A percentile compares a stretch with the other conserved stretches of the same genome.
These are phyloP conservation scores for Itoplectis maculator DNA, from an alignment of 2,888 invertebrate genomes.

Conservation along the genomic window DNA sequence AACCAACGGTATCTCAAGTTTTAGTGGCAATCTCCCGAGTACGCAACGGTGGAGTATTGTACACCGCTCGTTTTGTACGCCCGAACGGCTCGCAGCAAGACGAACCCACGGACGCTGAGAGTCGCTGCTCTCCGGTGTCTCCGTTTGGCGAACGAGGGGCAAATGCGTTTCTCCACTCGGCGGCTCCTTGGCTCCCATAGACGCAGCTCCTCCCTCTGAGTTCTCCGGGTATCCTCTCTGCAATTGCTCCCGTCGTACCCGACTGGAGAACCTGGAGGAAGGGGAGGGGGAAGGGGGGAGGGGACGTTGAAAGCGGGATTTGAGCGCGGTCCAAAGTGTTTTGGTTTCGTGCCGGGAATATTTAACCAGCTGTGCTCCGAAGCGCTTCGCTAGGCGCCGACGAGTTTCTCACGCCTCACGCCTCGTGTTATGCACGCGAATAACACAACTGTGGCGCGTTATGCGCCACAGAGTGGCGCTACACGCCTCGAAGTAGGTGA, in stretches of 20 bases:
- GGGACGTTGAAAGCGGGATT: slow-evolving; percentile 32
- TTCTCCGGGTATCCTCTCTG: too few relatives aligned
- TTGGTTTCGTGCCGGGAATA: slow-evolving; percentile 61
- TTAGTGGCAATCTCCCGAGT: slow-evolving; percentile 32
- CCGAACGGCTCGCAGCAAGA: neutral
- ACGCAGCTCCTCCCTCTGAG: neutral
- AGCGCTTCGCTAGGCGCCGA: slow-evolving; percentile 12
- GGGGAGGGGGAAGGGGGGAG: neutral
- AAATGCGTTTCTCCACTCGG: slow-evolving; percentile 7
- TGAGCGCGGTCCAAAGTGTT: slow-evolving; percentile 56
- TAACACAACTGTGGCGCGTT: too few relatives aligned
- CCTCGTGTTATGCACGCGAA: neutral
- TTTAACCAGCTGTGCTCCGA: slow-evolving; percentile 52
- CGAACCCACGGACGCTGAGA: too few relatives aligned
- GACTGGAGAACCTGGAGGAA: too few relatives aligned
- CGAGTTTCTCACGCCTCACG: slow-evolving; percentile 42
- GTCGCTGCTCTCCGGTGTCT: too few relatives aligned
- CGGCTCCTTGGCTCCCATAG: neutral
- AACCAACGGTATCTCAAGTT: slow-evolving; percentile 18
- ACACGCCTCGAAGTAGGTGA: too few relatives aligned
- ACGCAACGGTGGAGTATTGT: neutral
- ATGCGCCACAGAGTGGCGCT: too few relatives aligned
- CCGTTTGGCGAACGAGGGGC: neutral
- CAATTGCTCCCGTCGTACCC: too few relatives aligned
- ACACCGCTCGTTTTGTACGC: neutral